Evolutionary conservation across 1,140 invertebrate species (phyloP), one percentile per base, ranked within the genome.

Genomic region (Hormaphis cornu): DNA sequence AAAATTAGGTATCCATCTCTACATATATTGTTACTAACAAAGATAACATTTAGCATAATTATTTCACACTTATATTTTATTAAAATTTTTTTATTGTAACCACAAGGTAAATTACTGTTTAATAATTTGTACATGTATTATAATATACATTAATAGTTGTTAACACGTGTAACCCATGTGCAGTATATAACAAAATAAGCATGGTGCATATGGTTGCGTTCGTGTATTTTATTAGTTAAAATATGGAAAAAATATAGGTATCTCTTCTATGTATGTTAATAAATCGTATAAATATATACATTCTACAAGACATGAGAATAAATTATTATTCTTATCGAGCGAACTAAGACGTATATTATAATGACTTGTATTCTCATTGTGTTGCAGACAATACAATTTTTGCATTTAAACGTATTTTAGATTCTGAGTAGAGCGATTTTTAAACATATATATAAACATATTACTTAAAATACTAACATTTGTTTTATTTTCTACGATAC

Each of bases 141-240:
- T 37, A 56, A 56, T 8, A 40, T 24, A n/a, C n/a, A n/a, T n/a
- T n/a, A 37, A 22, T 58, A 58, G 20, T 58, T 37, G 22, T 58
- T 58, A 26, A 24, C 54, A 58, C 33, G 10, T 58, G 54, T 58
- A 40, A 58, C 20, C 33, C 54, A 58, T 58, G n/a, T 58, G 54
- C n/a, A n/a, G n/a, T n/a, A n/a, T n/a, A n/a, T 24, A 58, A 58
- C 54, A 24, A 40, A 40, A 58, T 40, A n/a, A 58, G 14, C 35
- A 58, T 24, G 35, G n/a, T n/a, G n/a, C n/a, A n/a, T n/a, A n/a
- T 56, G 53, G 33, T 56, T 56, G 20, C 40, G 22, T n/a, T n/a
- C n/a, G n/a, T n/a, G n/a, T n/a, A 24, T 24, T 58, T 24, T 24
- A 4, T 58, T 58, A 14, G 14, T 9, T 24, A 16, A 58, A 58